Evolutionary conservation across 2,797 vertebrate genomes (phyloP), one percentile per base, ranked within the genome.

Genomic region (Gymnocypris eckloni): DNA sequence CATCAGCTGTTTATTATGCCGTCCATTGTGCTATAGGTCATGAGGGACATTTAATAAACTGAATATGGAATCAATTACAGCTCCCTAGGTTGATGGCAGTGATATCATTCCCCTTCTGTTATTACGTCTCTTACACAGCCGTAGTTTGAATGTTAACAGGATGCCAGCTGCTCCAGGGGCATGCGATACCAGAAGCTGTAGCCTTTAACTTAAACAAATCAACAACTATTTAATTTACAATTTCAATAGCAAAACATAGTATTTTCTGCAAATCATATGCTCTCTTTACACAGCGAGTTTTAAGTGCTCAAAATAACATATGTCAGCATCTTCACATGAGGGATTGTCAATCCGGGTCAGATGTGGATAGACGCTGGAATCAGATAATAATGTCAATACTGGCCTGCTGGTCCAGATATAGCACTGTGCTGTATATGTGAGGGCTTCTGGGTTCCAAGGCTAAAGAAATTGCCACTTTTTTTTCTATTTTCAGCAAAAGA

Each of bases 31-130:
- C 33, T 18, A 15, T 37, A 78, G 48, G 66, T 39, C 48, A 52
- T 43, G 48, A 56, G 66, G 12, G 56, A 64, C 20, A 15, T 39
- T 70, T 52, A 52, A 67, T 50, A 69, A 81, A 81, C 64, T 39
- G 64, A 59, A 59, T 16, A 41, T 37, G 37, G 20, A 70, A 56
- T 81, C 48, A 70, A 25, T 81, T 54, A 70, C 66, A 25, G 48
- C 33, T 81, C 79, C 66, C 48, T 25, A 6, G 45, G 25, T 25
- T 80, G 43, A 52, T 8, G 25, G 45, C 45, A 50, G 52, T 37
- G 33, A 5, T 70, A 48, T 20, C 33, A 52, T 52, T 70, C 33
- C 20, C 4, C 22, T 41, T 7, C 8, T 48, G 16, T 79, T 41
- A 54, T 18, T 54, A 54, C 1, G 25, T 70, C 64, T 81, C 45